Conservation (phyloP, 2,888 invertebrate species). For the Drosophila mettleri region DNA sequence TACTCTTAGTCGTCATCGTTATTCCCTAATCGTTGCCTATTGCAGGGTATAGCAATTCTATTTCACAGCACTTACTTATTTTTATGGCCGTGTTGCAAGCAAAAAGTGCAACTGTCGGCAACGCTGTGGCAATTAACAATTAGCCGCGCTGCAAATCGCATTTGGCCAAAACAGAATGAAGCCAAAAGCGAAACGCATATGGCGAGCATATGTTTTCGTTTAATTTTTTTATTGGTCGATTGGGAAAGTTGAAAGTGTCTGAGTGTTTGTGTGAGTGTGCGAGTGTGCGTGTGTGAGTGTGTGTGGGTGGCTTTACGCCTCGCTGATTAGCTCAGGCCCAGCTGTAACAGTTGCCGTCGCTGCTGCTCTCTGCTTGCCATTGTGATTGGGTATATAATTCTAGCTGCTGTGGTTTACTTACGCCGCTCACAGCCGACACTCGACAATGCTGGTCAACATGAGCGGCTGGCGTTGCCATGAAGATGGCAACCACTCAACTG, state of each 20-base stretch:
- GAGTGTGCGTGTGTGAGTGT: background rate
- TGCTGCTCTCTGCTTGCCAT: constrained; percentile 1
- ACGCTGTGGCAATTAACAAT: constrained; percentile 27
- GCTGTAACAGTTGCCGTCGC: background rate
- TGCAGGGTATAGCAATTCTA: background rate
- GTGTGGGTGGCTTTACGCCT: constrained; percentile 27
- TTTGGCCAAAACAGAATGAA: constrained; percentile 14
- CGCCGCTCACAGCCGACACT: background rate
- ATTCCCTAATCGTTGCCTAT: background rate
- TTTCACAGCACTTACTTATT: constrained; percentile 18
- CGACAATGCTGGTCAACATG: constrained; percentile 3
- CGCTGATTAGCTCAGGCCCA: constrained; percentile 28
- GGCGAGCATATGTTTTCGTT: constrained; percentile 26
- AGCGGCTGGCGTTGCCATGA: constrained; percentile 24
- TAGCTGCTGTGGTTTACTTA: constrained; percentile 18
- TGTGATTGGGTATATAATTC: constrained; percentile 8
- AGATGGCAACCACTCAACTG: constrained; percentile 3
- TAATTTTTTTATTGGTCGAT: constrained; percentile 1
- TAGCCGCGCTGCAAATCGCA: constrained; percentile 11
- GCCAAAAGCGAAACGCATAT: constrained; percentile 15
- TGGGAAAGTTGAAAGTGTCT: constrained; percentile 7
- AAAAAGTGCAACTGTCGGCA: constrained; percentile 15
- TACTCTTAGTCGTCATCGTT: background rate
- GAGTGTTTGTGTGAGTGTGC: too few relatives aligned
- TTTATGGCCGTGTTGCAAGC: constrained; percentile 21